These are phyloP conservation scores for Psilanteris sp. DNA, from an alignment of 1,140 invertebrate species.

Conservation along the genomic window DNA sequence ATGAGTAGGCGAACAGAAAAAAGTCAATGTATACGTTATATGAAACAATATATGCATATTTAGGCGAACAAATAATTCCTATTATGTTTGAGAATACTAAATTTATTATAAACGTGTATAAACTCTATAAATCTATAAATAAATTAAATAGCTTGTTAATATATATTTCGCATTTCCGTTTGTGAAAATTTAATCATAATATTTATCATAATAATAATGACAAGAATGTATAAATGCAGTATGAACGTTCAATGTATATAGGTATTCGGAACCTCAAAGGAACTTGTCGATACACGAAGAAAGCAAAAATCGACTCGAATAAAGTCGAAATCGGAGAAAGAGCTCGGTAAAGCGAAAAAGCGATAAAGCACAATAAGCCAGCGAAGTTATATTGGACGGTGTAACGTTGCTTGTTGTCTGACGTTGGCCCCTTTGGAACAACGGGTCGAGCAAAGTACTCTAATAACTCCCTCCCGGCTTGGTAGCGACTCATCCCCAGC, in stretches of 20 bases:
- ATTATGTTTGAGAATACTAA: no score
- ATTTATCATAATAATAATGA: constrained; percentile 20
- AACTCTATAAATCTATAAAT: no score
- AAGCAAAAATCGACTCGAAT: constrained; percentile 47
- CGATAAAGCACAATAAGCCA: constrained; percentile 74
- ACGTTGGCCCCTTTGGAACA: constrained; percentile 60
- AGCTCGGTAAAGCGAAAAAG: constrained; percentile 63
- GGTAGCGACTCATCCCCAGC: constrained; percentile 40
- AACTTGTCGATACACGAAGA: constrained; percentile 24
- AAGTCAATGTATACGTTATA: constrained; percentile 13
- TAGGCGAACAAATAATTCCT: no score
- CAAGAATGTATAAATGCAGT: neutral
- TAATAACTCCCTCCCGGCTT: constrained; percentile 71
- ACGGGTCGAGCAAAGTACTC: constrained; percentile 70
- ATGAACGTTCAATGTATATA: constrained; percentile 10
- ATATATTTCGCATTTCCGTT: constrained; percentile 7
- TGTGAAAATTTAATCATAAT: constrained; percentile 18
- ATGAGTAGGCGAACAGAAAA: constrained; percentile 33
- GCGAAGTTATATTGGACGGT: constrained; percentile 73
- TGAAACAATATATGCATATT: constrained; percentile 40
- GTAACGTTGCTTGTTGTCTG: constrained; percentile 69
- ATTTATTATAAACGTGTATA: no score
- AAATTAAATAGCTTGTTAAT: no score
- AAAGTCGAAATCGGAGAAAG: constrained; percentile 60
- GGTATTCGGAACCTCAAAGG: constrained; percentile 42